Evolutionary conservation across 2,888 invertebrate species (phyloP).

Genomic region (Andrena marginata): DNA sequence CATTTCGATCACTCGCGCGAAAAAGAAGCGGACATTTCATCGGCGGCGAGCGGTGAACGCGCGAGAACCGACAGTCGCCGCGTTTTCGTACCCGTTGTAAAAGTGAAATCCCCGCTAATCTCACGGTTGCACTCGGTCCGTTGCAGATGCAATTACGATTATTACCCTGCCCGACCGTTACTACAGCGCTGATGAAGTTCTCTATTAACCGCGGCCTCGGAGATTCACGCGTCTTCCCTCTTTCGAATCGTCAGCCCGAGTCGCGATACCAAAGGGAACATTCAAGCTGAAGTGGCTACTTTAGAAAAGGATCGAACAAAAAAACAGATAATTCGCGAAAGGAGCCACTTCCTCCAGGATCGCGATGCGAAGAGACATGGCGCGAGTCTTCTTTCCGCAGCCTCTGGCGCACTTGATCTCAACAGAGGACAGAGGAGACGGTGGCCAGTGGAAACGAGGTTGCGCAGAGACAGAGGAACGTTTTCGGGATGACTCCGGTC

Average conservation of each 20-base stretch:
- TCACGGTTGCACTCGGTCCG: slow-evolving; percentile 46
- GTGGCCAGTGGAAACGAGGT: slow-evolving; percentile 12
- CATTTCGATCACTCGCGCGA: slow-evolving; percentile 12
- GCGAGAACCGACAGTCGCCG: slow-evolving; percentile 14
- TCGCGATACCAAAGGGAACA: not conserved
- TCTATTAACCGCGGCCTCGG: slow-evolving; percentile 49
- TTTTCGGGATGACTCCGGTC: slow-evolving; percentile 74
- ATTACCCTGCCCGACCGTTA: slow-evolving; percentile 35
- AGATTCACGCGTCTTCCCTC: slow-evolving; percentile 18
- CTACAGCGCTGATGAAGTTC: slow-evolving; percentile 59
- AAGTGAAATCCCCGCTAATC: slow-evolving; percentile 68
- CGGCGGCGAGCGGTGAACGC: slow-evolving; percentile 4
- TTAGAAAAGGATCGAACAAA: no score
- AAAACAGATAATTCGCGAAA: no score
- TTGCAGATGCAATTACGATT: slow-evolving; percentile 67
- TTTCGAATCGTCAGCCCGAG: not conserved
- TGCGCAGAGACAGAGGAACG: slow-evolving; percentile 17
- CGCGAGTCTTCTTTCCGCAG: slow-evolving; percentile 1
- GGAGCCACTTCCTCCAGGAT: not conserved
- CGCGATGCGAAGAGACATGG: not conserved
- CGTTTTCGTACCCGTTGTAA: slow-evolving; percentile 42
- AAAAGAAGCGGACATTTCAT: slow-evolving; percentile 30
- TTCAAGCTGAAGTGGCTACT: not conserved
- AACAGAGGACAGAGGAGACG: not conserved
- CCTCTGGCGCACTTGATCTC: slow-evolving; percentile 29